A percentile compares a stretch with the other conserved stretches of the same genome.
Conservation (phyloP, 64 coral and sea anemone genomes). For the Stylophora pistillata region DNA sequence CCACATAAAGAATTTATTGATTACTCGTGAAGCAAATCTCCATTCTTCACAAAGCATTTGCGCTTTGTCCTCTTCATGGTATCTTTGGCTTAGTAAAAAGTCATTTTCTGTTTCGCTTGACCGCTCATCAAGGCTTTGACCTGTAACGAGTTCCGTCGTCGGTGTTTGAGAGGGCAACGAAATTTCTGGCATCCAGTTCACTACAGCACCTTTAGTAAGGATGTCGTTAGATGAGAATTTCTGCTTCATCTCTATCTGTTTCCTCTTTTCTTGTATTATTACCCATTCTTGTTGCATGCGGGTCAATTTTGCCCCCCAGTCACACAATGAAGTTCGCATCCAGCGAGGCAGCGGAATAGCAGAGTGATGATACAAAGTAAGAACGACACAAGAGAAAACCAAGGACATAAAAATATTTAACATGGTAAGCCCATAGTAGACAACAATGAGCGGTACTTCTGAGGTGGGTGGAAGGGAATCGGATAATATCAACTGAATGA, state of each 20-base stretch:
- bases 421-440: constrained; percentile 91
- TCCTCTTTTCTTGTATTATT: constrained; percentile 63
- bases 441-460: constrained; percentile 83
- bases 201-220: not conserved
- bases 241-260: constrained; percentile 23
- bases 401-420: constrained; percentile 82
- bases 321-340: constrained; percentile 49
- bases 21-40: constrained; percentile 58
- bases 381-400: constrained; percentile 79
- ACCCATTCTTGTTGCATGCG: constrained; percentile 72
- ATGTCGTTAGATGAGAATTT: constrained; percentile 11
- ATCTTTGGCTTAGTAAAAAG: not conserved
- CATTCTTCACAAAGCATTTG: constrained; percentile 57
- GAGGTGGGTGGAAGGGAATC: constrained; percentile 84
- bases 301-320: constrained; percentile 61
- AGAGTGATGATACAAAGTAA: constrained; percentile 65
- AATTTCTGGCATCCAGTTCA: constrained; percentile 34
- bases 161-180: constrained; percentile 1
- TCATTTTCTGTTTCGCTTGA: constrained; percentile 14
- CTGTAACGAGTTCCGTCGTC: not conserved
- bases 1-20: constrained; percentile 66
- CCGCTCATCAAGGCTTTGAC: not conserved
- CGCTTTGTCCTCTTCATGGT: constrained; percentile 23
- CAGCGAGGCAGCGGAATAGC: constrained; percentile 30
- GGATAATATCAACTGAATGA: constrained; percentile 86